These are phyloP conservation scores for Chunga burmeisteri DNA, from an alignment of 2,113 vertebrate genomes.

Conservation along the genomic window DNA sequence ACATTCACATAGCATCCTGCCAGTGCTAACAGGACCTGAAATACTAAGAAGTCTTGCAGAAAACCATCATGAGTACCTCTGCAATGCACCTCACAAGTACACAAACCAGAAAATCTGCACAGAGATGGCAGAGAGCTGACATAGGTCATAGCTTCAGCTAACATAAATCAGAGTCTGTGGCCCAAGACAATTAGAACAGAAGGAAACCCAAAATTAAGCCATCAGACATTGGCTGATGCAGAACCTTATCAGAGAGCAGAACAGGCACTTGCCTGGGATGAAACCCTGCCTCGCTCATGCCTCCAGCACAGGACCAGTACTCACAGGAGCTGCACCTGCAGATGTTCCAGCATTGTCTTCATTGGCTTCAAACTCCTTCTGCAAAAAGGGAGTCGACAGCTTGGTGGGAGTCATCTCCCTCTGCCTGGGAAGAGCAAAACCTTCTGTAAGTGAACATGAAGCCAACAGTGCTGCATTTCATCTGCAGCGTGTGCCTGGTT, in stretches of 20 bases:
- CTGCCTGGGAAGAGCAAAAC: constrained; percentile 66
- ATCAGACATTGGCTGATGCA: not conserved
- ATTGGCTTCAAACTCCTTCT: constrained; percentile 71
- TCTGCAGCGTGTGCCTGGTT: not conserved
- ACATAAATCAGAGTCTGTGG: not conserved
- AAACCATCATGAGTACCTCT: not conserved
- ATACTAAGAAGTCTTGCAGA: not conserved
- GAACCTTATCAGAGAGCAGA: not conserved
- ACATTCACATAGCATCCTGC: not conserved
- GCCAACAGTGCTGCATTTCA: not conserved
- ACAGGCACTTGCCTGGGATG: not conserved
- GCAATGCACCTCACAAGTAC: not conserved
- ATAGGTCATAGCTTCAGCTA: not conserved
- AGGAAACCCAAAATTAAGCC: not conserved
- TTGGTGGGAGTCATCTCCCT: constrained; percentile 58
- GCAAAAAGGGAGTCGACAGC: constrained; percentile 60
- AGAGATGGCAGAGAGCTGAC: not conserved
- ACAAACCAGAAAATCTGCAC: not conserved
- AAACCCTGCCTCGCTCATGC: not conserved
- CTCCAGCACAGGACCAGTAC: constrained; percentile 22
- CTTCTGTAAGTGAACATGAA: not conserved
- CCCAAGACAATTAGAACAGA: not conserved
- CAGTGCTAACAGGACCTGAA: not conserved
- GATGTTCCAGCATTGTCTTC: constrained; percentile 62
- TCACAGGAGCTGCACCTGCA: constrained; percentile 82